Evolutionary conservation across 2,113 vertebrate species (phyloP).

Genomic region (Caranx ignobilis): DNA sequence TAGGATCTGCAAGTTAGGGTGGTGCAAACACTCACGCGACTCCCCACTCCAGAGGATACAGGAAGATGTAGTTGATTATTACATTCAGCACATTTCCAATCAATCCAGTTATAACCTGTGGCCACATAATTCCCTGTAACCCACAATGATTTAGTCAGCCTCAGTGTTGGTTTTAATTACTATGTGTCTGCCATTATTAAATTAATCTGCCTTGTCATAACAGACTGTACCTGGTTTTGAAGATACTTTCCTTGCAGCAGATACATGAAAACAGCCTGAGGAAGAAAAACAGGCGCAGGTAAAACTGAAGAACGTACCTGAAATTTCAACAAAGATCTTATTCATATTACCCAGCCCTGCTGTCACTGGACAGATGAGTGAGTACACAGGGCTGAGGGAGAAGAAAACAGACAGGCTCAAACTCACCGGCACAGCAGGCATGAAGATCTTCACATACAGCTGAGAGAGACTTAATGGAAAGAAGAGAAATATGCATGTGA

Average conservation of each 20-base stretch:
- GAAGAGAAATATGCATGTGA: slow-evolving; percentile 13
- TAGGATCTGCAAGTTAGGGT: neutral
- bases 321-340: neutral
- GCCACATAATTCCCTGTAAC: slow-evolving; percentile 91
- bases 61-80: slow-evolving; percentile 89
- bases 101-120: slow-evolving; percentile 88
- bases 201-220: neutral
- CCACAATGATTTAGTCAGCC: slow-evolving; percentile 14
- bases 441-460: slow-evolving; percentile 92
- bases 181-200: neutral
- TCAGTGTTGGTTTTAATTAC: neutral
- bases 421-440: slow-evolving; percentile 95
- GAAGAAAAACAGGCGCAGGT: neutral
- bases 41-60: slow-evolving; percentile 87
- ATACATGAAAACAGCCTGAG: slow-evolving; percentile 90
- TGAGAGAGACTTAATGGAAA: slow-evolving; percentile 88
- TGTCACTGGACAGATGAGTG: neutral
- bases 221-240: slow-evolving; percentile 86
- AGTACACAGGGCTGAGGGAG: too few relatives aligned
- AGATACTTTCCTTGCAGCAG: slow-evolving; percentile 90
- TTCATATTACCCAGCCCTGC: neutral
- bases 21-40: slow-evolving; percentile 88
- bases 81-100: slow-evolving; percentile 89
- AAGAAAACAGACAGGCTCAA: neutral
- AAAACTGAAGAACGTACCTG: neutral